These are phyloP conservation scores for Auanema sp. DNA, from an alignment of 2,888 invertebrate species.

Conservation along the genomic window DNA sequence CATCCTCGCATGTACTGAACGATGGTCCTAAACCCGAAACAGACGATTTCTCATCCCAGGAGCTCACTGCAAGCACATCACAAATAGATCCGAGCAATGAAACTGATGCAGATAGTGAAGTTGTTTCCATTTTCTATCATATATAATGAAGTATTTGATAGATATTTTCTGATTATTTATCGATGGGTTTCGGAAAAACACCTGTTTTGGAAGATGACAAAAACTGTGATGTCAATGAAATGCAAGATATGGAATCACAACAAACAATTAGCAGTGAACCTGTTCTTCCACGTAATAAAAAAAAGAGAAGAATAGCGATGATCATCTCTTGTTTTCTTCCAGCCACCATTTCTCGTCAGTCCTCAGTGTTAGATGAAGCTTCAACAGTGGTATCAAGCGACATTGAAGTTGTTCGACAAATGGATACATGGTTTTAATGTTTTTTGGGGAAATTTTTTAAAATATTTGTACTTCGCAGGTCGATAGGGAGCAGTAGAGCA, in stretches of 20 bases:
- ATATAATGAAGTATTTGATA: too few relatives aligned
- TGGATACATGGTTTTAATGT: constrained; percentile 50
- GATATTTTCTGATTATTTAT: too few relatives aligned
- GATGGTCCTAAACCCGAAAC: too few relatives aligned
- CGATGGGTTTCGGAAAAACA: too few relatives aligned
- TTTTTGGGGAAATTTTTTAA: constrained; percentile 5
- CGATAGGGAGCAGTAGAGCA: constrained; percentile 14
- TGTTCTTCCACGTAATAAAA: constrained; percentile 14
- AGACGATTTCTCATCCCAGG: too few relatives aligned
- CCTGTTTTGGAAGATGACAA: too few relatives aligned
- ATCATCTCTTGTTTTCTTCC: background rate
- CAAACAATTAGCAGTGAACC: constrained; percentile 18
- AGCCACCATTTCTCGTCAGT: constrained; percentile 5
- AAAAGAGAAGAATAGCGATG: background rate
- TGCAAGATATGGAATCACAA: background rate
- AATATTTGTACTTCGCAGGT: constrained; percentile 2
- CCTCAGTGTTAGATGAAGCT: constrained; percentile 30
- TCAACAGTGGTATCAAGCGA: constrained; percentile 57
- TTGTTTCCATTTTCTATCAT: too few relatives aligned
- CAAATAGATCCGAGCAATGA: too few relatives aligned
- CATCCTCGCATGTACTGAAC: too few relatives aligned
- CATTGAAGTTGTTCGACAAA: constrained; percentile 50
- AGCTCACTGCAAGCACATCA: too few relatives aligned
- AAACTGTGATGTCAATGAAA: too few relatives aligned
- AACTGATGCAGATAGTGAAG: too few relatives aligned